These are phyloP conservation scores for Coturnix japonica DNA, from an alignment of 2,113 vertebrate species.

Conservation along the genomic window DNA sequence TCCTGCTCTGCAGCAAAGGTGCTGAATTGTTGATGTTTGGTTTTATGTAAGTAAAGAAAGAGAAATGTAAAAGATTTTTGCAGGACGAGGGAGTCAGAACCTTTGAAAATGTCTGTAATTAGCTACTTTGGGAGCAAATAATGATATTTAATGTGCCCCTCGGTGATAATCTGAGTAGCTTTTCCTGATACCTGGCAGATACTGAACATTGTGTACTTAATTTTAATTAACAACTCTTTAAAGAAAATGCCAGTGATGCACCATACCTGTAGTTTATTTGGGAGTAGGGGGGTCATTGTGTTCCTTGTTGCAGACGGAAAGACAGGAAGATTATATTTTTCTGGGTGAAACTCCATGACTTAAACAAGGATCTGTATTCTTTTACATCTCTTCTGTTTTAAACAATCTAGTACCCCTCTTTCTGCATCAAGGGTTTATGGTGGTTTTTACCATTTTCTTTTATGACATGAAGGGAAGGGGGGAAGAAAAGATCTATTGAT, in stretches of 20 bases:
- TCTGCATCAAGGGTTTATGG: not conserved
- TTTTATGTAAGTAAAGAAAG: constrained; percentile 64
- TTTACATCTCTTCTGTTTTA: not conserved
- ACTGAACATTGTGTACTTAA: constrained; percentile 71
- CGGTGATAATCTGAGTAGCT: constrained; percentile 73
- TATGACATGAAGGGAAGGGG: not conserved
- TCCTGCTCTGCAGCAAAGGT: not conserved
- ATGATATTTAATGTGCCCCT: constrained; percentile 75
- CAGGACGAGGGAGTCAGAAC: constrained; percentile 49
- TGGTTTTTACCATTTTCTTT: constrained; percentile 24
- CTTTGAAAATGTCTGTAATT: constrained; percentile 76
- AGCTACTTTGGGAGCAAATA: constrained; percentile 75
- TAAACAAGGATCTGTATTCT: not conserved
- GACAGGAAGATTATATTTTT: not conserved
- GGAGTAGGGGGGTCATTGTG: not conserved
- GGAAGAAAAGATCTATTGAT: constrained; percentile 5
- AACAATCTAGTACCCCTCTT: not conserved
- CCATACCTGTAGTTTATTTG: constrained; percentile 59
- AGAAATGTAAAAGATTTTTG: constrained; percentile 11
- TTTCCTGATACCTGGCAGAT: constrained; percentile 75
- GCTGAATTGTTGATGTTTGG: constrained; percentile 55
- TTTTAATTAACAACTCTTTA: constrained; percentile 80
- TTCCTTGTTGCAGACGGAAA: constrained; percentile 7
- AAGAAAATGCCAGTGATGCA: constrained; percentile 80
- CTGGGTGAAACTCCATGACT: not conserved